These are phyloP conservation scores for Otus sunia DNA, from an alignment of 2,113 vertebrate species.

Conservation along the genomic window DNA sequence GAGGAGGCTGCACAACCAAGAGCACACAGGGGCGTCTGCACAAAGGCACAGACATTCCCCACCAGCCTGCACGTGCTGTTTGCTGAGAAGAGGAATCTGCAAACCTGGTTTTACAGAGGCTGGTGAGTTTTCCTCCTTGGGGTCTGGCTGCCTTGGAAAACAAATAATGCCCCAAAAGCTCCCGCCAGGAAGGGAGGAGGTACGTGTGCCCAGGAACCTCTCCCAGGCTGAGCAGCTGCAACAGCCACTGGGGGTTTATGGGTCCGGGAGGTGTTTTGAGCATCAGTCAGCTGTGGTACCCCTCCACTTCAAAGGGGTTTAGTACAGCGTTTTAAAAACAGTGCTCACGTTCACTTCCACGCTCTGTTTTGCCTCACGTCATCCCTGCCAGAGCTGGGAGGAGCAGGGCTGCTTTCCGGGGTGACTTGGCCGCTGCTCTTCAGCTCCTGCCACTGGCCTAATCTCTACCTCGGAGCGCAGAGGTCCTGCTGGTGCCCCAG, in stretches of 20 bases:
- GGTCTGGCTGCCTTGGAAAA: not conserved
- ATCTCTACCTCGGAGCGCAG: accelerated
- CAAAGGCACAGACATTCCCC: not conserved
- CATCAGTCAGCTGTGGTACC: not conserved
- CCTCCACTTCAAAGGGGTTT: not conserved
- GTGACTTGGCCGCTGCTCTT: not conserved
- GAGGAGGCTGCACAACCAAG: not conserved
- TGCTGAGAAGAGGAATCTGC: not conserved
- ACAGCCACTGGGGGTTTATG: accelerated
- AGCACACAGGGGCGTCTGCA: not conserved
- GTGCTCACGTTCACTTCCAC: accelerated
- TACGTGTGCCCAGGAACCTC: accelerated
- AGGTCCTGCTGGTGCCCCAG: not conserved
- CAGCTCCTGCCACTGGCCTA: not conserved
- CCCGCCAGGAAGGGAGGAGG: not conserved
- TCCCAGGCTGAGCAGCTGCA: not conserved
- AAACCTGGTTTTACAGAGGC: not conserved
- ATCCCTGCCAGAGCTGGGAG: not conserved
- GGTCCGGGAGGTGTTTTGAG: not conserved
- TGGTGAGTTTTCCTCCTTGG: not conserved
- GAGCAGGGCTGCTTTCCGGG: not conserved
- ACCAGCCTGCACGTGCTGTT: not conserved
- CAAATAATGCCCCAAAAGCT: not conserved
- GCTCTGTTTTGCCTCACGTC: not conserved
- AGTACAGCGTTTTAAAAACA: not conserved